phyloP scores from a whole-genome alignment of 2,888 invertebrate species.

The Sarcophaga rosellei region DNA sequence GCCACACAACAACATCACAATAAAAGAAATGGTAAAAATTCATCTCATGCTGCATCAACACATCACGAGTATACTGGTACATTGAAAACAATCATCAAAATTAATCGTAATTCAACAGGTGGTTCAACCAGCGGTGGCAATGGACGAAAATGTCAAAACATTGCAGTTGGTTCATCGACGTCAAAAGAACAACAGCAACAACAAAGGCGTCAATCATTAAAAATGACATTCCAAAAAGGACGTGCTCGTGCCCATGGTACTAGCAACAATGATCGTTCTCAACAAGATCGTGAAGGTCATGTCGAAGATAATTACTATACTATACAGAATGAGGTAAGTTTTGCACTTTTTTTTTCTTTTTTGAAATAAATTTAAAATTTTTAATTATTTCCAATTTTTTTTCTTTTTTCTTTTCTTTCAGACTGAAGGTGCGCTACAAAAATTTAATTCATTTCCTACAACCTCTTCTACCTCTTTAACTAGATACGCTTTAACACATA shows the following conservation, averaged over 20 bases:
- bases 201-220: slow-evolving; percentile 85
- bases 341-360: background rate
- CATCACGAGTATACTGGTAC: slow-evolving; percentile 87
- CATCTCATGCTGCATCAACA: slow-evolving; percentile 70
- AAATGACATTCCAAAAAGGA: slow-evolving; percentile 90
- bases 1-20: slow-evolving; percentile 67
- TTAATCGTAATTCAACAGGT: slow-evolving; percentile 82
- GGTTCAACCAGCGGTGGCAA: slow-evolving; percentile 69
- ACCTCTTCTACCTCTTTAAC: slow-evolving; percentile 69
- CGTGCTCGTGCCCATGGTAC: slow-evolving; percentile 82
- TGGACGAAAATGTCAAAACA: slow-evolving; percentile 66
- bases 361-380: background rate
- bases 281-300: slow-evolving; percentile 74
- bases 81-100: slow-evolving; percentile 91
- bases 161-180: slow-evolving; percentile 47
- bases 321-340: slow-evolving; percentile 86
- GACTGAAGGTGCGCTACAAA: slow-evolving; percentile 82
- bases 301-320: slow-evolving; percentile 84
- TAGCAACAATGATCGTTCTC: slow-evolving; percentile 79
- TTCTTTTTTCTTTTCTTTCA: slow-evolving; percentile 70
- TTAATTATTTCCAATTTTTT: background rate
- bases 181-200: slow-evolving; percentile 65
- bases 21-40: slow-evolving; percentile 73
- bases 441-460: slow-evolving; percentile 59
- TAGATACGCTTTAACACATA: slow-evolving; percentile 73